phyloP scores from a whole-genome alignment of 1,140 invertebrate genomes.

The Atta texana region DNA sequence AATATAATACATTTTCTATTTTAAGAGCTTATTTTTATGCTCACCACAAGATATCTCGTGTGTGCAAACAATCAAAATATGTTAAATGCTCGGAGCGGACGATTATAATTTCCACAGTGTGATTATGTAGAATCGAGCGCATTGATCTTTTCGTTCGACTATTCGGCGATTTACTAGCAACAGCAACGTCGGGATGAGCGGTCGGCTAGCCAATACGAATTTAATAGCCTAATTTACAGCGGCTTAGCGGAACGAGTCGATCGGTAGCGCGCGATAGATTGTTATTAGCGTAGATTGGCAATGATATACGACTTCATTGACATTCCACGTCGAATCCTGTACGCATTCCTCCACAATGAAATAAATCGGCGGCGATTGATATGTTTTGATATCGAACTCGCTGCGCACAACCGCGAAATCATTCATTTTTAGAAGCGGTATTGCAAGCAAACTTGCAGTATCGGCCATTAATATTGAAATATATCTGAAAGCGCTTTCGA shows the following conservation, averaged over 20 bases:
- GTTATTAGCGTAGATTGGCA: constrained; percentile 57
- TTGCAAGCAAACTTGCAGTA: constrained; percentile 47
- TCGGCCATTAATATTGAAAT: constrained; percentile 57
- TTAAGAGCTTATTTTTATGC: background rate
- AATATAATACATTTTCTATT: constrained; percentile 60
- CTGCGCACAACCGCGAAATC: constrained; percentile 39
- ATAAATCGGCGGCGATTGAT: constrained; percentile 59
- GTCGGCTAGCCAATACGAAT: constrained; percentile 37
- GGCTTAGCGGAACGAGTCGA: constrained; percentile 67
- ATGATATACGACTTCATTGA: constrained; percentile 63
- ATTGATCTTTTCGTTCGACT: constrained; percentile 56
- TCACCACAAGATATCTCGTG: background rate
- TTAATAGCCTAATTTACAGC: constrained; percentile 65
- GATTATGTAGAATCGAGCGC: constrained; percentile 56
- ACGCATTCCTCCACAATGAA: constrained; percentile 56
- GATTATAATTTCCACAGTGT: constrained; percentile 58
- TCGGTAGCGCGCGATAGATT: constrained; percentile 48
- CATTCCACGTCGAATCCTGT: constrained; percentile 43
- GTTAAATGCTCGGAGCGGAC: constrained; percentile 63
- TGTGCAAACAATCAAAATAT: constrained; percentile 67
- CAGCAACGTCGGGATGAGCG: constrained; percentile 35
- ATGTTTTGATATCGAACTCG: constrained; percentile 57
- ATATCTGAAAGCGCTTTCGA: constrained; percentile 59
- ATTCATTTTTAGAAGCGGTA: constrained; percentile 54
- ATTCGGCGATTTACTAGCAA: constrained; percentile 53